phyloP scores from a whole-genome alignment of 2,888 invertebrate genomes.

The Hydrotaea diabolus region DNA sequence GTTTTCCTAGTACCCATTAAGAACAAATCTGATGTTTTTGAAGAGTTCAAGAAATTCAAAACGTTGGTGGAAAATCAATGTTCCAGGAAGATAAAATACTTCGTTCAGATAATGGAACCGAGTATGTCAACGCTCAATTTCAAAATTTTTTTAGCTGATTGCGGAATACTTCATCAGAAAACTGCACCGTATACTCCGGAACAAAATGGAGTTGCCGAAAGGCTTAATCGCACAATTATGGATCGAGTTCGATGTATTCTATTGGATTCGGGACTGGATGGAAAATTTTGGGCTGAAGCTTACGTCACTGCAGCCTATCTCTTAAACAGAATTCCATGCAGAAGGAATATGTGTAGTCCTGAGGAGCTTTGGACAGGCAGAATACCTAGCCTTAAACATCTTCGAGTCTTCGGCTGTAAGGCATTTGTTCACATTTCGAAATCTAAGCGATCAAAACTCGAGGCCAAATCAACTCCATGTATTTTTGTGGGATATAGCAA shows the following conservation, averaged over 20 bases:
- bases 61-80: constrained; percentile 64
- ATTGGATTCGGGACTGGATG: constrained; percentile 45
- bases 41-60: constrained; percentile 66
- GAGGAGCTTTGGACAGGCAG: constrained; percentile 63
- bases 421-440: constrained; percentile 64
- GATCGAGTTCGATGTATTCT: constrained; percentile 54
- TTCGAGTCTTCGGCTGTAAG: constrained; percentile 66
- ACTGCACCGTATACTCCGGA: no score
- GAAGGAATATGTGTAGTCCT: constrained; percentile 57
- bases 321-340: constrained; percentile 63
- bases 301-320: constrained; percentile 62
- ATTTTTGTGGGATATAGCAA: constrained; percentile 59
- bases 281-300: constrained; percentile 60
- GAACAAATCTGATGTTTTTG: neutral
- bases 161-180: no score
- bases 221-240: constrained; percentile 46
- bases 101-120: constrained; percentile 62
- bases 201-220: no score
- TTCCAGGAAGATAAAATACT: constrained; percentile 53
- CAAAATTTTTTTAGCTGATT: no score
- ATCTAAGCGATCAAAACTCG: constrained; percentile 58
- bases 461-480: constrained; percentile 1
- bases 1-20: constrained; percentile 62
- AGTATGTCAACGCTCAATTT: constrained; percentile 51
- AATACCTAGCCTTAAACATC: constrained; percentile 58